A percentile compares a stretch with the other conserved stretches of the same genome.
Evolutionary conservation across 2,797 vertebrate genomes (phyloP).

Genomic region (Monodelphis domestica): DNA sequence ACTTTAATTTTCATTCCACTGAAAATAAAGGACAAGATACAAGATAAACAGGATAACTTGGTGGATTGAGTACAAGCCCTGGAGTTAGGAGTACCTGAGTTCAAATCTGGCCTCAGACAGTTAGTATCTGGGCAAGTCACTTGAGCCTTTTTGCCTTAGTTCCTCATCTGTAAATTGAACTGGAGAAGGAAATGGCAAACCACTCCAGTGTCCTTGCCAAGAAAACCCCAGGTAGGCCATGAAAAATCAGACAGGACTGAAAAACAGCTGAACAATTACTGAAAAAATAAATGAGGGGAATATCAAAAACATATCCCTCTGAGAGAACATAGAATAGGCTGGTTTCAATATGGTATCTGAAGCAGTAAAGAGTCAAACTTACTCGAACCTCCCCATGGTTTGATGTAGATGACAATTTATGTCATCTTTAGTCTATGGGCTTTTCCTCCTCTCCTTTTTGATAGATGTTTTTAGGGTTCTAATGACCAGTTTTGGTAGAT

Average conservation of each 20-base stretch:
- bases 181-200: too few relatives aligned
- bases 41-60: neutral
- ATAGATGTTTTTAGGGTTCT: neutral
- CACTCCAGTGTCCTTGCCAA: too few relatives aligned
- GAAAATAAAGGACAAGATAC: neutral
- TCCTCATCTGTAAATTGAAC: too few relatives aligned
- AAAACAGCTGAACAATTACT: too few relatives aligned
- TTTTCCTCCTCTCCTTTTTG: neutral
- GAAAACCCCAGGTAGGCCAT: too few relatives aligned
- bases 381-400: neutral
- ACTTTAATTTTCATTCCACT: neutral
- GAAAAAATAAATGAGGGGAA: neutral
- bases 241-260: too few relatives aligned
- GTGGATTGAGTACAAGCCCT: neutral
- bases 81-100: too few relatives aligned
- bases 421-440: neutral
- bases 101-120: too few relatives aligned
- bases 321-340: neutral
- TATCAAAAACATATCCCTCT: neutral
- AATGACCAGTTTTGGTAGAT: neutral
- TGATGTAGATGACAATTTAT: neutral
- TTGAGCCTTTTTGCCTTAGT: too few relatives aligned
- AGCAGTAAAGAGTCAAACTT: neutral
- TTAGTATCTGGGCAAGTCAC: too few relatives aligned
- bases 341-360: neutral